A percentile compares a stretch with the other conserved stretches of the same genome.
Conservation (phyloP, 2,888 invertebrate genomes). For the Cyclophora punctaria region DNA sequence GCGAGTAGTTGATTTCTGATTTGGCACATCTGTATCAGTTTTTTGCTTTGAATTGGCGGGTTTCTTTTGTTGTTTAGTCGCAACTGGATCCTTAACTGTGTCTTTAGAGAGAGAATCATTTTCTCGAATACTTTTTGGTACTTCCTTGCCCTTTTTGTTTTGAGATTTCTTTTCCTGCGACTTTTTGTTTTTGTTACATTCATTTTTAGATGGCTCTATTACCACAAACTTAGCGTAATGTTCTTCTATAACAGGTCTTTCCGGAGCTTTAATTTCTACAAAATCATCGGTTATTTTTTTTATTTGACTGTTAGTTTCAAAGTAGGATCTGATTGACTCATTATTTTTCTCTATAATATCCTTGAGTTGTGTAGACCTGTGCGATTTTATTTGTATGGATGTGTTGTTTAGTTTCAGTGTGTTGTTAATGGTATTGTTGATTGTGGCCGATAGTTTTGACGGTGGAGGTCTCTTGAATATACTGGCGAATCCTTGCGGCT, state of each 20-base stretch:
- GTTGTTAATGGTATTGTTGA: slow-evolving; percentile 16
- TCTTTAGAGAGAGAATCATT: too few relatives aligned
- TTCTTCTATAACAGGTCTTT: too few relatives aligned
- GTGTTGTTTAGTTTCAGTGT: slow-evolving; percentile 19
- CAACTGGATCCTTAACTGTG: too few relatives aligned
- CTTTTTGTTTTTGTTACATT: too few relatives aligned
- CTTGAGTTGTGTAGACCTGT: slow-evolving; percentile 20
- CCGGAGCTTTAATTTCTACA: too few relatives aligned
- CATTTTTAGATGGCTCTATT: too few relatives aligned
- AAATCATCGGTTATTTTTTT: too few relatives aligned
- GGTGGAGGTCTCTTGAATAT: not conserved
- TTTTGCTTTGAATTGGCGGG: not conserved
- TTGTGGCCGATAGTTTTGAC: not conserved
- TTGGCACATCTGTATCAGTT: not conserved
- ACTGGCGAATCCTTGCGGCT: not conserved
- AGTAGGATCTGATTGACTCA: slow-evolving; percentile 6
- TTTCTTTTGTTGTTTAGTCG: too few relatives aligned
- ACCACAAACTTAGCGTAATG: not conserved
- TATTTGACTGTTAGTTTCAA: slow-evolving; percentile 5
- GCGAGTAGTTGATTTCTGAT: not conserved
- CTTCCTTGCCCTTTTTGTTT: too few relatives aligned
- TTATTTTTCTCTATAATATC: slow-evolving; percentile 10
- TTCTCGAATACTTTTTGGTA: too few relatives aligned
- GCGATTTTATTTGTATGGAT: slow-evolving; percentile 23
- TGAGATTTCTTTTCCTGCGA: too few relatives aligned